Conservation (phyloP, 2,113 vertebrate genomes). For the Hypanus sabinus region DNA sequence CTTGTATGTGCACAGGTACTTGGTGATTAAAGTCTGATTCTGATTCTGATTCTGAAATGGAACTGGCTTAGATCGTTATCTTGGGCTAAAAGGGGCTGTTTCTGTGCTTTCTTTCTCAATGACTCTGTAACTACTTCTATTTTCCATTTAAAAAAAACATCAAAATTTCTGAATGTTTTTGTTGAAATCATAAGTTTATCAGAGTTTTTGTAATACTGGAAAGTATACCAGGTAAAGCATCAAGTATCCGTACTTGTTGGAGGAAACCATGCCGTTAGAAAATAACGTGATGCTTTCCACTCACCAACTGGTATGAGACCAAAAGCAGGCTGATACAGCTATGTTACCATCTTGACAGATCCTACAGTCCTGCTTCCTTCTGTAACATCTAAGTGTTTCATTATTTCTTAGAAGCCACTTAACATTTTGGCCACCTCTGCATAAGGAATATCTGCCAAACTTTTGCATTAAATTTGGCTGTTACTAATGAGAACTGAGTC, state of each 20-base stretch:
- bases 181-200: not conserved
- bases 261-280: not conserved
- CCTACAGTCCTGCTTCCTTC: not conserved
- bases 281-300: not conserved
- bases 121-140: no score
- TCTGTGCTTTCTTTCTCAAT: no score
- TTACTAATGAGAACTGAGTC: not conserved
- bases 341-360: not conserved
- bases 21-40: no score
- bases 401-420: not conserved
- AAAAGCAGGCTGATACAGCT: not conserved
- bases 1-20: no score
- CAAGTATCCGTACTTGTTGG: not conserved
- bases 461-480: not conserved
- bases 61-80: no score
- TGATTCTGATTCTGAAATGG: no score
- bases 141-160: no score
- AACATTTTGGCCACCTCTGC: not conserved
- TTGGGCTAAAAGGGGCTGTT: no score
- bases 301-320: not conserved
- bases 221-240: not conserved
- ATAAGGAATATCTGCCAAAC: not conserved
- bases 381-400: not conserved
- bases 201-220: not conserved
- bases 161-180: not conserved